Conservation (phyloP, 2,797 vertebrate species). For the Onychomys arenicola region DNA sequence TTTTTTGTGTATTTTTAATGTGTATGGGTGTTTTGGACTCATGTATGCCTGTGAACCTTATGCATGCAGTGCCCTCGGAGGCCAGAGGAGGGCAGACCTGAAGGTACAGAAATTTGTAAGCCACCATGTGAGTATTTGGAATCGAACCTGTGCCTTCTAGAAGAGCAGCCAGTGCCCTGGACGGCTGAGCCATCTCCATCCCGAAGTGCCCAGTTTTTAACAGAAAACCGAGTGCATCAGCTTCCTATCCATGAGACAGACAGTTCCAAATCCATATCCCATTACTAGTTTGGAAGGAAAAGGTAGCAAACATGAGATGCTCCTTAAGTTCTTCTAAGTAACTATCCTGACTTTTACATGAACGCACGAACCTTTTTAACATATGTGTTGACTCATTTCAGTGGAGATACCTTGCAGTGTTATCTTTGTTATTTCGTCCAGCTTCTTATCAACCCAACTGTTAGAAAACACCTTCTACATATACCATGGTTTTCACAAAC, state of each 20-base stretch:
- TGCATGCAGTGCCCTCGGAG: background rate
- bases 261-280: slow-evolving; percentile 3
- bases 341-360: slow-evolving; percentile 29
- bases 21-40: background rate
- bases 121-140: background rate
- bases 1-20: slow-evolving; percentile 23
- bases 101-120: background rate
- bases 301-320: background rate
- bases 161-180: background rate
- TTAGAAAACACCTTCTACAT: background rate
- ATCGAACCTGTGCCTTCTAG: background rate
- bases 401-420: slow-evolving; percentile 21
- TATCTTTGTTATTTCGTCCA: background rate
- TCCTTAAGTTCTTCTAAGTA: slow-evolving; percentile 9
- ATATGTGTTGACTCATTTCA: background rate
- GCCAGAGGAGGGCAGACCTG: background rate
- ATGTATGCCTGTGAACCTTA: background rate
- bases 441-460: background rate
- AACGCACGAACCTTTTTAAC: background rate
- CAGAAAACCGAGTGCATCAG: background rate
- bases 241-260: slow-evolving; percentile 7
- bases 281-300: slow-evolving; percentile 62
- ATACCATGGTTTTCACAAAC: background rate
- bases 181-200: background rate
- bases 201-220: slow-evolving; percentile 18